phyloP scores from a whole-genome alignment of 2,888 invertebrate genomes.

The Cremastobaeus sp. region DNA sequence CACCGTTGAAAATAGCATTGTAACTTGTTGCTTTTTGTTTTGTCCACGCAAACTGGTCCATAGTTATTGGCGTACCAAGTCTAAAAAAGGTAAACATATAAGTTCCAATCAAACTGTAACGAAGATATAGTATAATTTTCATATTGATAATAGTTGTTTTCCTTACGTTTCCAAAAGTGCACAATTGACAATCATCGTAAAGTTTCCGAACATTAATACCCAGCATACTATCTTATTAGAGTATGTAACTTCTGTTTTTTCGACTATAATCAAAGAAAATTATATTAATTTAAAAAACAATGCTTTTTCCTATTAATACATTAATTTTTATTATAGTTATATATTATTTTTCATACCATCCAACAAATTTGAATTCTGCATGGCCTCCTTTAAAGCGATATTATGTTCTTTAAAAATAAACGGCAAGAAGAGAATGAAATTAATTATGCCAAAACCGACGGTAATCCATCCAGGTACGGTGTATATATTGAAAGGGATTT shows the following conservation, averaged over 20 bases:
- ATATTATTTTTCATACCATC: no score
- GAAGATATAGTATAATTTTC: slow-evolving; percentile 22
- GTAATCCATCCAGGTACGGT: no score
- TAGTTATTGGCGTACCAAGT: slow-evolving; percentile 89
- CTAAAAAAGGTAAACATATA: slow-evolving; percentile 73
- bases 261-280: slow-evolving; percentile 81
- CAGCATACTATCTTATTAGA: slow-evolving; percentile 88
- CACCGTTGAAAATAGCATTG: slow-evolving; percentile 90
- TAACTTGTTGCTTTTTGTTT: slow-evolving; percentile 87
- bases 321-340: no score
- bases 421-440: no score
- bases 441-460: no score
- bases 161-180: slow-evolving; percentile 89
- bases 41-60: slow-evolving; percentile 94
- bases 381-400: no score
- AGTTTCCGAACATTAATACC: slow-evolving; percentile 89
- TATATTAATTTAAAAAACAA: no score
- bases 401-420: no score
- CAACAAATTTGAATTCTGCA: no score
- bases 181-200: slow-evolving; percentile 91
- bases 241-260: slow-evolving; percentile 84
- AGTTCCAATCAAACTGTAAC: slow-evolving; percentile 37
- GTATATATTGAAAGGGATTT: no score
- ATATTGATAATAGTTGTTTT: slow-evolving; percentile 14
- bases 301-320: no score